Conservation (phyloP, 2,888 invertebrate species). For the Dasypolia templi region DNA sequence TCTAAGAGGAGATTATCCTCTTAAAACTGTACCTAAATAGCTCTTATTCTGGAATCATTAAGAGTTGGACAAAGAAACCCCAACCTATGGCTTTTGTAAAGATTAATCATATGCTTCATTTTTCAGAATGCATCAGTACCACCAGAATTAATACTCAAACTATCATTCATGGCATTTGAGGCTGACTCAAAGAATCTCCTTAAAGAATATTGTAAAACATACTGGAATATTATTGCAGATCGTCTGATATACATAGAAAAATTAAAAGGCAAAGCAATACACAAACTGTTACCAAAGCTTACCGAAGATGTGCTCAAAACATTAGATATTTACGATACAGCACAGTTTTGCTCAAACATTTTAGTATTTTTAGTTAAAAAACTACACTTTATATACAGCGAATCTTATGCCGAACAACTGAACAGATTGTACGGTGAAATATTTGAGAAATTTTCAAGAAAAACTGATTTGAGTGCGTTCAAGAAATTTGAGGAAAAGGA, state of each 20-base stretch:
- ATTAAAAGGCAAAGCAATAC: slow-evolving; percentile 74
- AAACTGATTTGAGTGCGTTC: slow-evolving; percentile 73
- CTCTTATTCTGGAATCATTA: neutral
- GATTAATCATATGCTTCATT: slow-evolving; percentile 4
- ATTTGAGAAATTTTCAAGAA: slow-evolving; percentile 73
- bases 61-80: neutral
- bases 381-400: slow-evolving; percentile 76
- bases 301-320: slow-evolving; percentile 77
- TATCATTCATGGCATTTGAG: slow-evolving; percentile 85
- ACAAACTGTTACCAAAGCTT: slow-evolving; percentile 80
- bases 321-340: slow-evolving; percentile 77
- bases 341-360: slow-evolving; percentile 76
- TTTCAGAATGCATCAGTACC: slow-evolving; percentile 78
- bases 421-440: slow-evolving; percentile 73
- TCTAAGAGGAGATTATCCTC: neutral
- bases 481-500: slow-evolving; percentile 73
- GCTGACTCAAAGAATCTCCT: slow-evolving; percentile 72
- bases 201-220: slow-evolving; percentile 81
- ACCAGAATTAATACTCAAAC: slow-evolving; percentile 81
- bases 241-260: slow-evolving; percentile 80
- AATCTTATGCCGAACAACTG: slow-evolving; percentile 70
- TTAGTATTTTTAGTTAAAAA: slow-evolving; percentile 81
- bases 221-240: slow-evolving; percentile 83
- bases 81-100: no score
- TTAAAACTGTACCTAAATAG: neutral